Percentiles rank a stretch among this genome's conserved stretches.
These are phyloP conservation scores for Nudaria mundana DNA, from an alignment of 2,888 invertebrate species.

Conservation along the genomic window DNA sequence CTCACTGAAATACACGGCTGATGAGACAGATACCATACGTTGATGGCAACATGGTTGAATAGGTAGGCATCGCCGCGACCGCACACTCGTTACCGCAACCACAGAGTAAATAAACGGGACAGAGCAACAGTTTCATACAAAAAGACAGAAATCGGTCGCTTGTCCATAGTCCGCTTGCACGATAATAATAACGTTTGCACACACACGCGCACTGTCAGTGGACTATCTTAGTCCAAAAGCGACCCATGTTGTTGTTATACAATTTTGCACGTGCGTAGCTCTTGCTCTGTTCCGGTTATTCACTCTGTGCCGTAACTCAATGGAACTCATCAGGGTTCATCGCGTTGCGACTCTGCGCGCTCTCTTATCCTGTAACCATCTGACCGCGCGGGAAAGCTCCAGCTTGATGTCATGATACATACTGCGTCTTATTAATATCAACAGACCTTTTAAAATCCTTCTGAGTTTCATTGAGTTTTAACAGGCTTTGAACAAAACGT, in stretches of 20 bases:
- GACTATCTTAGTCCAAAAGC: too few species aligned
- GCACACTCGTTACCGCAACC: slow-evolving; percentile 23
- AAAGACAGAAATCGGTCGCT: too few species aligned
- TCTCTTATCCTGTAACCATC: slow-evolving; percentile 42
- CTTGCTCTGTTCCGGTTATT: not conserved
- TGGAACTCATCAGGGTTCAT: slow-evolving; percentile 37
- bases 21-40: slow-evolving; percentile 25
- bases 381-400: slow-evolving; percentile 36
- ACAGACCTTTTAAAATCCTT: too few species aligned
- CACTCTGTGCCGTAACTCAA: slow-evolving; percentile 37
- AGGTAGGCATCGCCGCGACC: slow-evolving; percentile 22
- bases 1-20: slow-evolving; percentile 16
- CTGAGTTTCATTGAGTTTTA: too few species aligned
- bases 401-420: slow-evolving; percentile 34
- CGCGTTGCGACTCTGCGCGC: slow-evolving; percentile 37
- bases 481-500: too few species aligned
- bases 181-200: too few species aligned
- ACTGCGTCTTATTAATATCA: slow-evolving; percentile 9
- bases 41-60: slow-evolving; percentile 17
- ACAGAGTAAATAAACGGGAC: too few species aligned
- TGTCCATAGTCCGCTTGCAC: too few species aligned
- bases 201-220: too few species aligned
- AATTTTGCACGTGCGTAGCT: too few species aligned
- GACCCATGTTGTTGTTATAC: too few species aligned
- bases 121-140: too few species aligned